Base-by-base conservation (phyloP, 1,140 invertebrate species). In the Phthorimaea operculella region DNA sequence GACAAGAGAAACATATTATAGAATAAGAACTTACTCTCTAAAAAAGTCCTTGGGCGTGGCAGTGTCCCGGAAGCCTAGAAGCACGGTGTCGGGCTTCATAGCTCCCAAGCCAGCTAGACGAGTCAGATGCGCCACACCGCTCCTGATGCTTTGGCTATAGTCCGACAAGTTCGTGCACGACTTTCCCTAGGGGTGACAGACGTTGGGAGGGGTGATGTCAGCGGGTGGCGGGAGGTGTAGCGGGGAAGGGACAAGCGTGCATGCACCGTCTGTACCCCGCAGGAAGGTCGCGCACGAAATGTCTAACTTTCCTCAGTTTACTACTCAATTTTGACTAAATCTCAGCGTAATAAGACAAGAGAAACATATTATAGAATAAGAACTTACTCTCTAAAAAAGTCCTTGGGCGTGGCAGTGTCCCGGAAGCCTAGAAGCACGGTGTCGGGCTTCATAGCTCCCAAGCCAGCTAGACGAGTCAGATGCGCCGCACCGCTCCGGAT, bases 391-490 rank as follows among this genome's bases (percentile, higher is more conserved):
- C 58, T 81, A 73, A 96, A 93, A 72, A 95, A 96, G 73, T 97
- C 93, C 33, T 80, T 75, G 4, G 92, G 92, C 4, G 85, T 64
- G 58, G 92, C 88, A 14, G 91, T 88, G 66, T 97, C 95, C 51
- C 96, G 92, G 85, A 99, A 99, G 5, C 97, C 93, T 44, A 96
- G 84, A 39, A 95, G 87, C 53, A 99, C 94, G 0, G 98, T 99
- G 76, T 99, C 99, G 0, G 97, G 97, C 79, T 99, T 98, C 97
- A 99, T 99, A 7, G 98, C 98, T 3, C 98, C 98, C 66, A 99
- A 90, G 9, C 98, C 98, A 12, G 96, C 93, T 45, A 99, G 85
- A 28, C 97, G 88, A 17, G 97, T 91, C 47, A 99, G 87, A 79
- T 99, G 98, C 58, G 96, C 93, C 5, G 98, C 88, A 16, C 98